Conservation (phyloP, 2,888 invertebrate species). For the Emmelina monodactyla region DNA sequence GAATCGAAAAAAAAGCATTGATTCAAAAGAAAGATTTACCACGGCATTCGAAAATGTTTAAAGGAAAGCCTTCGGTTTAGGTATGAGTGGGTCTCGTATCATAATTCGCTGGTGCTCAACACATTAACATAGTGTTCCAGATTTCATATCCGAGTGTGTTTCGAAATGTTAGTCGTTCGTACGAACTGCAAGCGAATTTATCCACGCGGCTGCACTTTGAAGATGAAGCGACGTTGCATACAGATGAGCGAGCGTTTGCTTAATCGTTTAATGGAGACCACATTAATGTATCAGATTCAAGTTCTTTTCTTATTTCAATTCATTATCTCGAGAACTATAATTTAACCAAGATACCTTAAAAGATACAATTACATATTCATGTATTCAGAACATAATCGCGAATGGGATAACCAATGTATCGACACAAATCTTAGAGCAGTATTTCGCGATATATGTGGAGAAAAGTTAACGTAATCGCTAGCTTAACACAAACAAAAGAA, state of each 20-base stretch:
- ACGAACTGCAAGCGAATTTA: constrained; percentile 37
- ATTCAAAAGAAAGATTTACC: no score
- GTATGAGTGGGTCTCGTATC: constrained; percentile 7
- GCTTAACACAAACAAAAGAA: constrained; percentile 22
- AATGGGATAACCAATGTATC: constrained; percentile 19
- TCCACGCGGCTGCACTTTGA: constrained; percentile 47
- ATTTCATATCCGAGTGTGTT: constrained; percentile 11
- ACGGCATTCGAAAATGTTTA: no score
- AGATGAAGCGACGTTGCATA: constrained; percentile 45
- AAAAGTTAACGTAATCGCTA: constrained; percentile 27
- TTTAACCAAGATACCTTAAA: neutral
- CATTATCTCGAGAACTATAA: constrained; percentile 1
- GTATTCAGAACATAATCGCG: constrained; percentile 17
- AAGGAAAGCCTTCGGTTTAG: no score
- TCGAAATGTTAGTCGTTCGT: constrained; percentile 16
- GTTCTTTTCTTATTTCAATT: constrained; percentile 29
- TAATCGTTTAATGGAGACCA: constrained; percentile 55
- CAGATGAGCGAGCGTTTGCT: constrained; percentile 52
- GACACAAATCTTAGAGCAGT: constrained; percentile 21
- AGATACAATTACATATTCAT: constrained; percentile 17
- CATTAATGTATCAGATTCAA: constrained; percentile 51
- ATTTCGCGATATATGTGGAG: constrained; percentile 21
- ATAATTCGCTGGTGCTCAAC: neutral
- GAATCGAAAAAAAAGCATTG: no score
- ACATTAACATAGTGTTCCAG: constrained; percentile 5